Conservation (phyloP, 2,113 vertebrate genomes). For the Alces alces region DNA sequence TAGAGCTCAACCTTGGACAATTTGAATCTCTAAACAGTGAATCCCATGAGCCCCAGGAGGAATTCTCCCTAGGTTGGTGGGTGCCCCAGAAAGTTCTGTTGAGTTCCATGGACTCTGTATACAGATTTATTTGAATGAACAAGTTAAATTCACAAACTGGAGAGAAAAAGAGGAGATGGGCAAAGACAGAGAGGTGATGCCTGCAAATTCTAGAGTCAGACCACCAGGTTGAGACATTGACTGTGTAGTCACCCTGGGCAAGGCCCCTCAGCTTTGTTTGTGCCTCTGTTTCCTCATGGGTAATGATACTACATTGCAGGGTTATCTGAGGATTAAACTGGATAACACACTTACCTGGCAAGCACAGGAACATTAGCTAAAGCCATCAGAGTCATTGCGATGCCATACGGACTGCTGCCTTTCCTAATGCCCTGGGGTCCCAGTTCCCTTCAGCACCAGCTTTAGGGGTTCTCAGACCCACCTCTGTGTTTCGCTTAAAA, state of each 20-base stretch:
- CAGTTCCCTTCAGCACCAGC: background rate
- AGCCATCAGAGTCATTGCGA: background rate
- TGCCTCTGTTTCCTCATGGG: background rate
- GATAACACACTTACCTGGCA: background rate
- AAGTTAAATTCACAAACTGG: rapidly evolving
- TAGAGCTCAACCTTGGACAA: too few species aligned
- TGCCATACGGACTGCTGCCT: background rate
- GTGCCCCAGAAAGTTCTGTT: rapidly evolving
- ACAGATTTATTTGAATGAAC: background rate
- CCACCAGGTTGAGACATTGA: rapidly evolving
- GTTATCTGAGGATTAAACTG: too few species aligned
- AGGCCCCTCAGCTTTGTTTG: background rate
- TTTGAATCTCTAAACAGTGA: background rate
- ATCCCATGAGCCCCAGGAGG: rapidly evolving
- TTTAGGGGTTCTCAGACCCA: background rate
- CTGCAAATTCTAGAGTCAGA: background rate
- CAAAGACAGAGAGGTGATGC: background rate
- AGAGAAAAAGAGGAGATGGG: rapidly evolving
- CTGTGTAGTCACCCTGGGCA: rapidly evolving
- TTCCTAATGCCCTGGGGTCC: background rate
- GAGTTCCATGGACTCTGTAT: rapidly evolving
- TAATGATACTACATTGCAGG: rapidly evolving
- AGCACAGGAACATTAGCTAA: background rate
- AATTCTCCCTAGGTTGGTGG: background rate
- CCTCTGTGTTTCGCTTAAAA: background rate